These are phyloP conservation scores for Pollachius pollachius DNA, from an alignment of 2,113 vertebrate genomes.

Conservation along the genomic window DNA sequence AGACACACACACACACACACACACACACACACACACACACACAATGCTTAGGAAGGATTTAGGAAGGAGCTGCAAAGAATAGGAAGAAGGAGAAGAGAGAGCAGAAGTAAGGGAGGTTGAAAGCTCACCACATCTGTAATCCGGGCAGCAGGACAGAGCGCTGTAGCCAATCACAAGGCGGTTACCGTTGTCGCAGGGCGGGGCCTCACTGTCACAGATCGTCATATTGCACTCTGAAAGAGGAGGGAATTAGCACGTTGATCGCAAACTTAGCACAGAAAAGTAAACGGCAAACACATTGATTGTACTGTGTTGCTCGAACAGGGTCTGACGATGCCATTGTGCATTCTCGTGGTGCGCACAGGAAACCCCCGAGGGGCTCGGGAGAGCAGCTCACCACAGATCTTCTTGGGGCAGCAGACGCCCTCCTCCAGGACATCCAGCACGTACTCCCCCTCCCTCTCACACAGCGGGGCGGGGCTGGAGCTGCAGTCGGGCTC, in stretches of 20 bases:
- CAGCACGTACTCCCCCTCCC: constrained; percentile 86
- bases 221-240: constrained; percentile 88
- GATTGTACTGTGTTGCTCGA: no score
- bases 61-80: background rate
- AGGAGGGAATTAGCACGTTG: background rate
- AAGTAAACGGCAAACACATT: no score
- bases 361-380: no score
- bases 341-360: no score
- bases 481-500: constrained; percentile 85
- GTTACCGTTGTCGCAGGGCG: constrained; percentile 80
- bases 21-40: no score
- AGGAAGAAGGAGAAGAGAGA: background rate
- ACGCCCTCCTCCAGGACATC: constrained; percentile 78
- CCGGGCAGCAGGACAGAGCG: constrained; percentile 87
- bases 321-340: no score
- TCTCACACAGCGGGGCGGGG: constrained; percentile 77
- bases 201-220: constrained; percentile 80
- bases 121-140: constrained; percentile 87
- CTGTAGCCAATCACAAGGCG: constrained; percentile 82
- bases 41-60: background rate
- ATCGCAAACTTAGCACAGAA: no score
- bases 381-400: constrained; percentile 72
- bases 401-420: constrained; percentile 90
- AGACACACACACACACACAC: background rate
- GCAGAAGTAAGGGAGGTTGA: background rate